A percentile compares a stretch with the other conserved stretches of the same genome.
Evolutionary conservation across 2,888 invertebrate species (phyloP).

Genomic region (Melipona beecheii): DNA sequence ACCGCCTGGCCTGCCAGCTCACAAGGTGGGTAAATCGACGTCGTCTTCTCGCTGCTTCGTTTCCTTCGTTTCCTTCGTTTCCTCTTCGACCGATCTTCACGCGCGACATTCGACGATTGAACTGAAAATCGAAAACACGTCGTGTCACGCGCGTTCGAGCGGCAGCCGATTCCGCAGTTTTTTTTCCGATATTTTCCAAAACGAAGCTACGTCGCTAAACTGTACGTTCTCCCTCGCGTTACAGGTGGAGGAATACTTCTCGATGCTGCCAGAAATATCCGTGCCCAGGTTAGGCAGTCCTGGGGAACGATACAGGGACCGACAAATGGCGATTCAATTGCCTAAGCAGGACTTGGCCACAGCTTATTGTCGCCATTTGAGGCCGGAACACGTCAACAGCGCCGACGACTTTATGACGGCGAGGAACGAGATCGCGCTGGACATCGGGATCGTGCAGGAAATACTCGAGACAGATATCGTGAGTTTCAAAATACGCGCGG

Average conservation of each 20-base stretch:
- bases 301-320: conserved; percentile 92
- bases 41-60: too few species aligned
- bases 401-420: conserved; percentile 97
- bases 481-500: conserved; percentile 53
- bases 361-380: conserved; percentile 94
- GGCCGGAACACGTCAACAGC: conserved; percentile 90
- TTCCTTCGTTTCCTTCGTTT: conserved; percentile 7
- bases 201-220: too few species aligned
- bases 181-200: too few species aligned
- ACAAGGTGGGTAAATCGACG: conserved; percentile 71
- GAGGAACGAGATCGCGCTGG: conserved; percentile 97
- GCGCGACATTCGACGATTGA: conserved; percentile 17
- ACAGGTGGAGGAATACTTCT: conserved; percentile 97
- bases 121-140: too few species aligned
- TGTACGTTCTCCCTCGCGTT: background rate
- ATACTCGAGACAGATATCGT: conserved; percentile 78
- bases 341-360: conserved; percentile 97
- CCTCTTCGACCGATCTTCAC: background rate
- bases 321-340: conserved; percentile 94
- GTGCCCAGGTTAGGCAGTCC: conserved; percentile 90
- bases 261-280: conserved; percentile 89
- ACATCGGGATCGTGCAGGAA: conserved; percentile 89
- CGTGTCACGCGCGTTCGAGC: too few species aligned
- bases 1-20: conserved; percentile 87
- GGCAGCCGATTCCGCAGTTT: too few species aligned